phyloP scores from a whole-genome alignment of 1,140 invertebrate genomes.

The Ganaspis sp. region DNA sequence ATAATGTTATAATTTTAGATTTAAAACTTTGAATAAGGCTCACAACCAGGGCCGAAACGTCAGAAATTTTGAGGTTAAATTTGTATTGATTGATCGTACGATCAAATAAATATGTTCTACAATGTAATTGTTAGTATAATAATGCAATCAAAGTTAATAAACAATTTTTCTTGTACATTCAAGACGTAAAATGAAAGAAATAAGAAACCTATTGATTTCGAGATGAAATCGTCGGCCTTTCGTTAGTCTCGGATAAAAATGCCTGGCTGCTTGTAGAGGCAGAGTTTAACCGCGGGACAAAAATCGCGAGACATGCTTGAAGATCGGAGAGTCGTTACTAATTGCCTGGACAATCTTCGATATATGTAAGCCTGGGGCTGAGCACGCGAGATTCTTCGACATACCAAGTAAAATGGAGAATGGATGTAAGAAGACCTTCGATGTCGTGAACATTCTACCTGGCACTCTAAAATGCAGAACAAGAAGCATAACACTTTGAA shows the following conservation, averaged over 20 bases:
- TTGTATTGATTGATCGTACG: too few relatives aligned
- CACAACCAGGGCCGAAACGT: too few relatives aligned
- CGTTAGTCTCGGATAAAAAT: not conserved
- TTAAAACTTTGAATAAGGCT: too few relatives aligned
- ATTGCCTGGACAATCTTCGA: slow-evolving; percentile 59
- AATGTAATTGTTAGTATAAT: too few relatives aligned
- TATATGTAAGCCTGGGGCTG: slow-evolving; percentile 48
- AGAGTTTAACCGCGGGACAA: not conserved
- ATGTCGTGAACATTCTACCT: slow-evolving; percentile 49
- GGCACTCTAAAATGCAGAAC: slow-evolving; percentile 48
- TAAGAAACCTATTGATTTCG: not conserved
- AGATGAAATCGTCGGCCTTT: slow-evolving; percentile 1
- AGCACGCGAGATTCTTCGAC: slow-evolving; percentile 53
- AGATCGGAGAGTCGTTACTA: slow-evolving; percentile 53
- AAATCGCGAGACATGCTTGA: slow-evolving; percentile 1
- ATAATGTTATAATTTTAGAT: too few relatives aligned
- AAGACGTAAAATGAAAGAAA: too few relatives aligned
- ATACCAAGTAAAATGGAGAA: slow-evolving; percentile 64
- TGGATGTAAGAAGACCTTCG: slow-evolving; percentile 57
- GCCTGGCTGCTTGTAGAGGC: not conserved
- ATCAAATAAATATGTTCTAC: too few relatives aligned
- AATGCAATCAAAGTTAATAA: too few relatives aligned
- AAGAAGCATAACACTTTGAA: slow-evolving; percentile 53
- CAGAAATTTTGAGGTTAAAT: too few relatives aligned
- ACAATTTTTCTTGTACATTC: too few relatives aligned